Evolutionary conservation across 1,140 invertebrate species (phyloP), one percentile per base, ranked within the genome.

Genomic region (Cryptotermes secundus): DNA sequence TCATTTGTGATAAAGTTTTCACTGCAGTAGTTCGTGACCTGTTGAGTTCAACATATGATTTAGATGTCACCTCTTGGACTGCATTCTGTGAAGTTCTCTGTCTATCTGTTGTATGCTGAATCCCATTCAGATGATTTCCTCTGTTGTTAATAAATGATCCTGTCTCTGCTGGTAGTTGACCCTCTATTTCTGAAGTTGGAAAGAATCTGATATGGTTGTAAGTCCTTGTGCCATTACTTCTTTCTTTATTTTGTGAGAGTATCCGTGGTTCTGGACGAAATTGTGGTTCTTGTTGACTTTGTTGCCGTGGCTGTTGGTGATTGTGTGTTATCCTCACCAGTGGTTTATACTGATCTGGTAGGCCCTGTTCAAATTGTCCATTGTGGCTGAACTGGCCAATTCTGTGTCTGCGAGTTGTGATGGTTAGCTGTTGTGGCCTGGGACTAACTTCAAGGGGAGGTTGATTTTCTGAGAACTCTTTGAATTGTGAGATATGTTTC

Each of bases 161-260:
- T 3, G 93, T 94, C 89, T 96, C 95, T 3, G 95, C 94, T 0
- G 93, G 92, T 3, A 94, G 91, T 88, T 96, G 95, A 83, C 92
- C 92, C 88, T 96, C 95, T 86, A 90, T 84, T 38, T 84, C 84
- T 34, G 31, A 36, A 38, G 45, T 42, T 35, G 34, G n/a, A 24
- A 72, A 38, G 26, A 42, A 38, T 31, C 59, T 72, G 24, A 42
- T 31, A 82, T 82, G 81, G 35, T 31, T 82, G 81, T 82, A 82
- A 34, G 42, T 49, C 35, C 38, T 82, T 16, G n/a, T 31, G 7
- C 16, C n/a, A 31, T 31, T 72, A 14, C 16, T 31, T 9, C 9
- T 12, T 72, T 72, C 59, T 14, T 72, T 72, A 31, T 72, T 72
- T 72, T 72, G 59, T 72, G 59, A 31, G 0, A 72, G 31, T 72